Evolutionary conservation across 2,113 vertebrate species (phyloP).

Genomic region (Plotosus lineatus): DNA sequence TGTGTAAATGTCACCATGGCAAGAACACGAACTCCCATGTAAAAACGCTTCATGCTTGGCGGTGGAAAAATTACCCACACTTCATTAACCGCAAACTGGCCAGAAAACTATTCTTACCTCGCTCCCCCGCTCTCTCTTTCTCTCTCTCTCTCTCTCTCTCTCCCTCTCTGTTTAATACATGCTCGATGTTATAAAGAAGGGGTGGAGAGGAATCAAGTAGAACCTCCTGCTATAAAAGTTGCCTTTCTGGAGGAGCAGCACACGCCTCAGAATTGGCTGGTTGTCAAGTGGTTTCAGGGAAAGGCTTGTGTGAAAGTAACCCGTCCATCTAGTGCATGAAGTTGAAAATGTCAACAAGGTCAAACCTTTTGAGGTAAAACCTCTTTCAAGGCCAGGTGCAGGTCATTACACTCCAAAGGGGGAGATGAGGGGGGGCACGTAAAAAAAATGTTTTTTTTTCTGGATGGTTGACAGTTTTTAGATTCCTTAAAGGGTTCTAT

Average conservation of each 20-base stretch:
- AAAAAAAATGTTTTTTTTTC: not conserved
- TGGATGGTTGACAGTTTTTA: not conserved
- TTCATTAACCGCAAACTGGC: conserved; percentile 42
- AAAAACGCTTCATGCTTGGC: conserved; percentile 14
- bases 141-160: conserved; percentile 10
- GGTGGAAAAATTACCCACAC: conserved; percentile 37
- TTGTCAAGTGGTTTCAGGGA: conserved; percentile 22
- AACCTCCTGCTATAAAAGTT: conserved; percentile 31
- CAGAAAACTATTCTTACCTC: conserved; percentile 36
- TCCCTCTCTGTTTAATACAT: not conserved
- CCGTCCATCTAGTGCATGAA: not conserved
- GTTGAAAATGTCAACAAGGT: conserved; percentile 20
- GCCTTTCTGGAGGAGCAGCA: conserved; percentile 26
- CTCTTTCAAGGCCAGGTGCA: conserved; percentile 15
- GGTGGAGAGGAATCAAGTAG: conserved; percentile 37
- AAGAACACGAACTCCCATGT: conserved; percentile 34
- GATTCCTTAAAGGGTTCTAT: not conserved
- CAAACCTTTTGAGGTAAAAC: conserved; percentile 16
- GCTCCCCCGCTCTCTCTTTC: not conserved
- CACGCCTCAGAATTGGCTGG: conserved; percentile 17
- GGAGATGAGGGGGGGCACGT: too few species aligned
- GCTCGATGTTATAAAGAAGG: conserved; percentile 21
- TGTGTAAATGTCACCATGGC: conserved; percentile 36
- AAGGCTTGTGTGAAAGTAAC: conserved; percentile 10
- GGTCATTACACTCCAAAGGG: conserved; percentile 11